Evolutionary conservation across 2,888 invertebrate species (phyloP).

Genomic region (Macrophya annulata): DNA sequence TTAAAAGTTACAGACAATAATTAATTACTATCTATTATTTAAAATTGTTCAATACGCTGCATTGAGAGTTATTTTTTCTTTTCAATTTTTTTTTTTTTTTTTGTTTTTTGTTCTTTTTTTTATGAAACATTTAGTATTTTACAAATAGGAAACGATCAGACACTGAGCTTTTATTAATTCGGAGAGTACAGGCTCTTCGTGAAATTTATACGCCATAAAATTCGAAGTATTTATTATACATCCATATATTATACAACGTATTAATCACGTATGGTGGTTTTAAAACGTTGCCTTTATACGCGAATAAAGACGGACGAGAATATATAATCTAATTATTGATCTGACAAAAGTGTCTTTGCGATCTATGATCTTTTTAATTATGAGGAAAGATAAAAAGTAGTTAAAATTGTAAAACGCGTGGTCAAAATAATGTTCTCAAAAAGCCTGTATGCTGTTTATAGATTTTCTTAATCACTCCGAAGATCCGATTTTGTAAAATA

Average conservation of each 20-base stretch:
- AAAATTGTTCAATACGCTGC: slow-evolving; percentile 41
- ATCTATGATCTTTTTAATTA: neutral
- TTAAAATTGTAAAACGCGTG: slow-evolving; percentile 30
- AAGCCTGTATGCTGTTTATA: slow-evolving; percentile 38
- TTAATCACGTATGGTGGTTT: neutral
- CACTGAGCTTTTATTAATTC: slow-evolving; percentile 61
- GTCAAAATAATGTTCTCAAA: slow-evolving; percentile 16
- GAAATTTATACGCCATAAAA: slow-evolving; percentile 29
- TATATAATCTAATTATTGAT: slow-evolving; percentile 17
- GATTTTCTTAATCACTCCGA: slow-evolving; percentile 44
- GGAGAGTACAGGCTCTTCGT: slow-evolving; percentile 49
- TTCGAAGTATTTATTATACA: neutral
- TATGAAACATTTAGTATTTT: slow-evolving; percentile 76
- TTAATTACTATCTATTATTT: slow-evolving; percentile 53
- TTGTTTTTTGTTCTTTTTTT: slow-evolving; percentile 57
- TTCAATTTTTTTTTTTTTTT: slow-evolving; percentile 34
- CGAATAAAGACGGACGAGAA: slow-evolving; percentile 6
- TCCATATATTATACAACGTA: neutral
- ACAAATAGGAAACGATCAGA: slow-evolving; percentile 76
- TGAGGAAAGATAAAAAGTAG: neutral
- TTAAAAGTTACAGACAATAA: slow-evolving; percentile 54
- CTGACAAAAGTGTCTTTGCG: slow-evolving; percentile 10
- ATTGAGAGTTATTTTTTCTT: slow-evolving; percentile 43
- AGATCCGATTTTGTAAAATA: slow-evolving; percentile 56
- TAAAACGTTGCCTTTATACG: slow-evolving; percentile 20